Percentiles rank a stretch among this genome's conserved stretches.
phyloP scores from a whole-genome alignment of 2,888 invertebrate species.

The Drosophila antonietae region DNA sequence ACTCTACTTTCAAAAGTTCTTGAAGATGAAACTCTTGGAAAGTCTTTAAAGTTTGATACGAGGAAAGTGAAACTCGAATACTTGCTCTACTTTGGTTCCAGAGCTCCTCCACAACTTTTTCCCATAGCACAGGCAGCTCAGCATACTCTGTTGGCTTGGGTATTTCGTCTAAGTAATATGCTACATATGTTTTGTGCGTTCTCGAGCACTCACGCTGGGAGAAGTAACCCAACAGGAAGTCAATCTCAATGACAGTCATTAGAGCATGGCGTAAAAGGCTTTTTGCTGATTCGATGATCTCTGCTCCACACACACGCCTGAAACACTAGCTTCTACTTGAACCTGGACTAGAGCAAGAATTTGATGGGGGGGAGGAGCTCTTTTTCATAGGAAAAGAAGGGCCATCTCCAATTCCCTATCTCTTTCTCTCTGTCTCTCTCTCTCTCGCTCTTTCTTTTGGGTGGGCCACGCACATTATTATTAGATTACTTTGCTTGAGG shows the following conservation, averaged over 20 bases:
- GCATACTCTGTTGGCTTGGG: background rate
- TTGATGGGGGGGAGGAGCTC: background rate
- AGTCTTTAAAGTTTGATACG: too few species aligned
- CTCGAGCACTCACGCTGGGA: background rate
- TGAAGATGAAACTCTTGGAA: too few species aligned
- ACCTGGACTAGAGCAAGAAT: background rate
- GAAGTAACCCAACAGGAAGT: slow-evolving; percentile 46
- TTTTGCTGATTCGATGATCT: slow-evolving; percentile 10
- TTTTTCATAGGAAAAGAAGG: background rate
- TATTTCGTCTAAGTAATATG: slow-evolving; percentile 16
- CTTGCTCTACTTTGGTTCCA: background rate
- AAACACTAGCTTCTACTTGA: slow-evolving; percentile 24
- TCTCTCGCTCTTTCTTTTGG: slow-evolving; percentile 25
- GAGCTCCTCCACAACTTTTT: too few species aligned
- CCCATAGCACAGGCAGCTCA: background rate
- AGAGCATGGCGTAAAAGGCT: slow-evolving; percentile 38
- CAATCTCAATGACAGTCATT: slow-evolving; percentile 59
- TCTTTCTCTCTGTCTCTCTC: too few species aligned
- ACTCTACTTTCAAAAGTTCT: too few species aligned
- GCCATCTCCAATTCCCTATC: background rate
- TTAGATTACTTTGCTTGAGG: slow-evolving; percentile 56
- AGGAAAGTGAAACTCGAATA: background rate
- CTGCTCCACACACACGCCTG: background rate
- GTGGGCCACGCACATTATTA: slow-evolving; percentile 55
- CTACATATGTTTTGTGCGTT: slow-evolving; percentile 23